phyloP scores from a whole-genome alignment of 2,113 vertebrate genomes.

The Cyphomyrus plagiostoma region DNA sequence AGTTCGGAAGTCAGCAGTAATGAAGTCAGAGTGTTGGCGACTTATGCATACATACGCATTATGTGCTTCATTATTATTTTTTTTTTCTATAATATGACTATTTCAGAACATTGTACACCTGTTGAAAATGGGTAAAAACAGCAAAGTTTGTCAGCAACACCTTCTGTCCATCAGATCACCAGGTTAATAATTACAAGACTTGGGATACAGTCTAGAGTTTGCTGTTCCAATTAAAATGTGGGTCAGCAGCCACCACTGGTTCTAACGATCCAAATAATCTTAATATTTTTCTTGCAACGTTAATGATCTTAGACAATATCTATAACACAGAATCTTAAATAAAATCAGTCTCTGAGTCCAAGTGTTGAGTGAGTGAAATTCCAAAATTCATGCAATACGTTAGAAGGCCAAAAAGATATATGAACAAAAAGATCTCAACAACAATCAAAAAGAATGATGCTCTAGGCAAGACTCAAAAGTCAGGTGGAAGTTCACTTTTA shows the following conservation, averaged over 20 bases:
- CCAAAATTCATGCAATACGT: neutral
- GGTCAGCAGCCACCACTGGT: neutral
- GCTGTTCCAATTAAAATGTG: neutral
- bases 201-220: neutral
- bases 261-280: neutral
- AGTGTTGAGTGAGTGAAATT: neutral
- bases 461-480: neutral
- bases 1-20: neutral
- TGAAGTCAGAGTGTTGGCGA: neutral
- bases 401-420: neutral
- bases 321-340: slow-evolving; percentile 23
- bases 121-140: neutral
- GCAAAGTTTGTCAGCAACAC: neutral
- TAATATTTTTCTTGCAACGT: neutral
- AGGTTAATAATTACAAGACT: neutral
- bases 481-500: neutral
- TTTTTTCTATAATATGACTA: neutral
- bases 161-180: neutral
- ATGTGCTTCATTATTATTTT: neutral
- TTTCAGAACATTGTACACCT: neutral
- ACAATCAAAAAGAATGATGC: neutral
- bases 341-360: neutral
- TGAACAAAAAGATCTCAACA: neutral
- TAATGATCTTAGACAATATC: neutral
- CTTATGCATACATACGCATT: neutral